Evolutionary conservation across 2,113 vertebrate genomes (phyloP).

Genomic region (Strix uralensis): DNA sequence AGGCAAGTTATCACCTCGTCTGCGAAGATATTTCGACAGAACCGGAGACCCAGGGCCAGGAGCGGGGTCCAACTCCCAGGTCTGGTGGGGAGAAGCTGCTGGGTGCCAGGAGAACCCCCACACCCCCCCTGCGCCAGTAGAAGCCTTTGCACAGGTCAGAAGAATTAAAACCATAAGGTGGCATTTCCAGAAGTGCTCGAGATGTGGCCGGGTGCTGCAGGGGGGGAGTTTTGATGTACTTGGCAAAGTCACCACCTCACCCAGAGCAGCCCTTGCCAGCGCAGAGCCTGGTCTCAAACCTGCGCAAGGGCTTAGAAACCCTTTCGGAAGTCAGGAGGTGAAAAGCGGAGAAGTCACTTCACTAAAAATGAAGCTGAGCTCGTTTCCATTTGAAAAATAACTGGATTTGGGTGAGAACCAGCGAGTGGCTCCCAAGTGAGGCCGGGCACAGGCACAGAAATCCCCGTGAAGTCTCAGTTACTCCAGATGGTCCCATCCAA

Average conservation of each 20-base stretch:
- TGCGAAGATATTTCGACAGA: rapidly evolving
- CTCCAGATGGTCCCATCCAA: neutral
- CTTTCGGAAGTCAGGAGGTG: neutral
- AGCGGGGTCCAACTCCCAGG: rapidly evolving
- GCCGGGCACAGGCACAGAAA: neutral
- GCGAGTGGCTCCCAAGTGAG: neutral
- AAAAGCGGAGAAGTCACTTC: neutral
- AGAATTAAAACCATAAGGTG: neutral
- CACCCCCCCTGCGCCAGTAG: neutral
- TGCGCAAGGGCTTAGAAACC: neutral
- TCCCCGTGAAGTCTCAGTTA: neutral
- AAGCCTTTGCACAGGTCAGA: neutral
- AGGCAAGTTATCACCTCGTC: neutral
- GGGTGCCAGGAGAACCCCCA: neutral
- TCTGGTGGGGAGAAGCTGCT: neutral
- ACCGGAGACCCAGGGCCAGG: too few relatives aligned
- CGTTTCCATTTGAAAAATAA: neutral
- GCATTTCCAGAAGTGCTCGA: neutral
- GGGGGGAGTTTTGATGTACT: neutral
- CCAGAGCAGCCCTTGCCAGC: neutral
- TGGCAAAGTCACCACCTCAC: neutral
- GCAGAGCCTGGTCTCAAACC: neutral
- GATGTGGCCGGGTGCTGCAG: neutral
- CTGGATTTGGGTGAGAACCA: neutral
- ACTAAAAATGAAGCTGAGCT: neutral